Evolutionary conservation across 1,140 invertebrate genomes (phyloP).

Genomic region (Lepidostoma basale): DNA sequence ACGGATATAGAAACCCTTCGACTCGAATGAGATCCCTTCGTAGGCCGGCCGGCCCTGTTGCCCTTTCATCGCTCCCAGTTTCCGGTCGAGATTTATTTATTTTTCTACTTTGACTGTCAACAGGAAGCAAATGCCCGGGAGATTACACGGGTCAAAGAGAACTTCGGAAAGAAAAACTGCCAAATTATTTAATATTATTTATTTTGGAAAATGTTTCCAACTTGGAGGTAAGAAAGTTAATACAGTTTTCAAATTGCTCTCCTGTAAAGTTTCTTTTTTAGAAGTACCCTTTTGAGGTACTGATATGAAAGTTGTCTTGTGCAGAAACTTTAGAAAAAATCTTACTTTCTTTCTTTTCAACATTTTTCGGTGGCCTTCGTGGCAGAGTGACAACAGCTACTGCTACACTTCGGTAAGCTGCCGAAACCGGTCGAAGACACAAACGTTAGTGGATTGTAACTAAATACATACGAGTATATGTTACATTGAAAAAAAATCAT

Average conservation of each 20-base stretch:
- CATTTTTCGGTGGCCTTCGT: background rate
- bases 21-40: background rate
- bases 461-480: no score
- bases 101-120: slow-evolving; percentile 2
- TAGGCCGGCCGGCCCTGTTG: background rate
- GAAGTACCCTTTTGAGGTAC: background rate
- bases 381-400: background rate
- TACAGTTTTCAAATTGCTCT: background rate
- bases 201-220: background rate
- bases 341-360: background rate
- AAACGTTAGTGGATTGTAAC: no score
- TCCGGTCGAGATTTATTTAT: background rate
- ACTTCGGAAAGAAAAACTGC: background rate
- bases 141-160: background rate
- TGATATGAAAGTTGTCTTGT: no score
- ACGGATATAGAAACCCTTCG: background rate
- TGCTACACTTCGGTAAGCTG: no score
- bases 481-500: no score
- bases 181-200: background rate
- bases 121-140: background rate
- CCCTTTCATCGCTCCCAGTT: background rate
- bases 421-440: no score
- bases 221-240: no score
- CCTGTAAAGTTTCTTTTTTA: background rate
- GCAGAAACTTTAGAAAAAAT: background rate